phyloP scores from a whole-genome alignment of 2,888 invertebrate genomes.

The Agrochola lota region DNA sequence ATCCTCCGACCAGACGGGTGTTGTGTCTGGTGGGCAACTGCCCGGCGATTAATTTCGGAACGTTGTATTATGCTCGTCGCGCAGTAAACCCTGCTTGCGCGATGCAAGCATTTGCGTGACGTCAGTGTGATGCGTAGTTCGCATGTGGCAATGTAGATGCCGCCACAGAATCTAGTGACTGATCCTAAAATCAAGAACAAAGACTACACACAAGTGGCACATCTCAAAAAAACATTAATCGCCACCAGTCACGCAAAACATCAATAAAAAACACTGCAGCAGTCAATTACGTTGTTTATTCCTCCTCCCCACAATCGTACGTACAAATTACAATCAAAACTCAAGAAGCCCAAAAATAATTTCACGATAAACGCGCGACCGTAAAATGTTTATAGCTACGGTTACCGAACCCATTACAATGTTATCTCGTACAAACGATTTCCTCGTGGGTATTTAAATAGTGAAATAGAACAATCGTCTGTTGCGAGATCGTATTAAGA shows the following conservation, averaged over 20 bases:
- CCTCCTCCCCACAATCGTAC: conserved; percentile 23
- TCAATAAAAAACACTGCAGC: conserved; percentile 45
- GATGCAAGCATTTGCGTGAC: no score
- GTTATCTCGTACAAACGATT: conserved; percentile 53
- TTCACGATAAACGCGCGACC: conserved; percentile 36
- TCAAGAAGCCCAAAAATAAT: conserved; percentile 36
- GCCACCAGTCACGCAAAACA: conserved; percentile 40
- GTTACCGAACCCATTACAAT: conserved; percentile 57
- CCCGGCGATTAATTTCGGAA: no score
- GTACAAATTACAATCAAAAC: conserved; percentile 34
- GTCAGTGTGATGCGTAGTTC: no score
- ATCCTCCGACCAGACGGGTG: no score
- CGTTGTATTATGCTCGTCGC: no score
- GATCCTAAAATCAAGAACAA: background rate
- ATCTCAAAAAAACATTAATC: conserved; percentile 30
- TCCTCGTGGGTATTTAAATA: conserved; percentile 53
- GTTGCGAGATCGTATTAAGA: conserved; percentile 59
- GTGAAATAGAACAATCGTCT: conserved; percentile 53
- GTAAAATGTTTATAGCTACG: conserved; percentile 55
- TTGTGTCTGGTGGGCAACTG: no score
- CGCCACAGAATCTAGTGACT: no score
- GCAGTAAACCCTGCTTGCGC: no score
- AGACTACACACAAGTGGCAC: background rate
- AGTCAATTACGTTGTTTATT: conserved; percentile 43
- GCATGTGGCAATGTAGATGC: no score